These are phyloP conservation scores for Eristalis tenax DNA, from an alignment of 2,888 invertebrate species.

Conservation along the genomic window DNA sequence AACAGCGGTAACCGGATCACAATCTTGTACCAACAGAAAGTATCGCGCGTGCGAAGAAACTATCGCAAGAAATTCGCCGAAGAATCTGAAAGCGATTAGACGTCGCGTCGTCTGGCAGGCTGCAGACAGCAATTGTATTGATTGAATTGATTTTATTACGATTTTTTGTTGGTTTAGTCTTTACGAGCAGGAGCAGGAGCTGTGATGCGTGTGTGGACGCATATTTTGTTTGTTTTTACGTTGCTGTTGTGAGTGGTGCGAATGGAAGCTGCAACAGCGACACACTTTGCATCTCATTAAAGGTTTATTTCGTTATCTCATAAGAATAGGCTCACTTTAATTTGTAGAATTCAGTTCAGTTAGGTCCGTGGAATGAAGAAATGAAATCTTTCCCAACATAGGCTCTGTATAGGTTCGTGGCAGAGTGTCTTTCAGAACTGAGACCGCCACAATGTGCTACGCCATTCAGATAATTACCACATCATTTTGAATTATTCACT, in stretches of 20 bases:
- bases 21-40: conserved; percentile 81
- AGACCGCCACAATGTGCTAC: conserved; percentile 1
- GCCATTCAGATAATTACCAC: not conserved
- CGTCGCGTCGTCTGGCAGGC: no score
- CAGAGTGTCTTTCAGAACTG: no score
- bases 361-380: not conserved
- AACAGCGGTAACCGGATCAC: conserved; percentile 70
- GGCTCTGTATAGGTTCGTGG: not conserved
- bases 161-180: not conserved
- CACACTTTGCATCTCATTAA: conserved; percentile 30
- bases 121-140: no score
- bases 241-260: conserved; percentile 1
- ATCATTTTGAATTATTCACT: conserved; percentile 4
- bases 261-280: not conserved
- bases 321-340: conserved; percentile 1
- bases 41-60: conserved; percentile 85
- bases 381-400: not conserved
- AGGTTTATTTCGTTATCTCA: conserved; percentile 26
- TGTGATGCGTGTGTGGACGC: conserved; percentile 65
- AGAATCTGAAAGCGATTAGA: conserved; percentile 85
- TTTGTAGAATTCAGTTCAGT: not conserved
- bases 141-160: no score
- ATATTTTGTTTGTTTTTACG: conserved; percentile 39
- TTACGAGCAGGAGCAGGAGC: conserved; percentile 53
- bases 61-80: conserved; percentile 84